Evolutionary conservation across 1,140 invertebrate genomes (phyloP).

Genomic region (Leptinotarsa texana): DNA sequence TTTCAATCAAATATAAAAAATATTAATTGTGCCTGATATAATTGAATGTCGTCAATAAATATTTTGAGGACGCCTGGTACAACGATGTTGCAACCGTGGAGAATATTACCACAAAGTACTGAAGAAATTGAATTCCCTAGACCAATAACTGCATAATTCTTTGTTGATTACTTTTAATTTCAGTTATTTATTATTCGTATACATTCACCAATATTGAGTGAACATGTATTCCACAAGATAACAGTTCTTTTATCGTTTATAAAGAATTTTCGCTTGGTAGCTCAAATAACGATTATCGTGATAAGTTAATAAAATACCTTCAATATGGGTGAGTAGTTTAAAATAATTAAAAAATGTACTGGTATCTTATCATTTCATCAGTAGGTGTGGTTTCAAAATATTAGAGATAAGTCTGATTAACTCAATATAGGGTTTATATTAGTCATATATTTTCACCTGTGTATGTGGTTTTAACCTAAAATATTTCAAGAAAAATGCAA

Average conservation of each 20-base stretch:
- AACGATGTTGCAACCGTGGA: too few relatives aligned
- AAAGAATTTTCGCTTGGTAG: neutral
- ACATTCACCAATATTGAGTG: too few relatives aligned
- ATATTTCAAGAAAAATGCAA: neutral
- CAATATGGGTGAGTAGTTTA: slow-evolving; percentile 2
- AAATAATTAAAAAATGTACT: neutral
- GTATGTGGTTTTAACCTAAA: neutral
- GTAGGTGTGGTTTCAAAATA: slow-evolving; percentile 15
- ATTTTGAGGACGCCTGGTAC: too few relatives aligned
- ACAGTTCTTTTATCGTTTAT: neutral
- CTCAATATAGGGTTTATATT: neutral
- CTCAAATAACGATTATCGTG: too few relatives aligned
- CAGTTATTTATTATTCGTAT: too few relatives aligned
- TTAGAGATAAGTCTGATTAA: neutral
- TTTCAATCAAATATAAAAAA: too few relatives aligned
- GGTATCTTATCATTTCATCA: slow-evolving; percentile 14
- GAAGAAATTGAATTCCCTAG: too few relatives aligned
- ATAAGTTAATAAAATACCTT: neutral
- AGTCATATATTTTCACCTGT: neutral
- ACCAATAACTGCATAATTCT: too few relatives aligned
- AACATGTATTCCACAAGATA: neutral
- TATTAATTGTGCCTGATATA: too few relatives aligned
- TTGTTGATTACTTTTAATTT: too few relatives aligned
- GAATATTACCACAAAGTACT: too few relatives aligned
- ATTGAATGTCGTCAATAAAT: too few relatives aligned